Evolutionary conservation across 1,140 invertebrate genomes (phyloP), one percentile per base, ranked within the genome.

Genomic region (Zeugodacus cucurbitae): DNA sequence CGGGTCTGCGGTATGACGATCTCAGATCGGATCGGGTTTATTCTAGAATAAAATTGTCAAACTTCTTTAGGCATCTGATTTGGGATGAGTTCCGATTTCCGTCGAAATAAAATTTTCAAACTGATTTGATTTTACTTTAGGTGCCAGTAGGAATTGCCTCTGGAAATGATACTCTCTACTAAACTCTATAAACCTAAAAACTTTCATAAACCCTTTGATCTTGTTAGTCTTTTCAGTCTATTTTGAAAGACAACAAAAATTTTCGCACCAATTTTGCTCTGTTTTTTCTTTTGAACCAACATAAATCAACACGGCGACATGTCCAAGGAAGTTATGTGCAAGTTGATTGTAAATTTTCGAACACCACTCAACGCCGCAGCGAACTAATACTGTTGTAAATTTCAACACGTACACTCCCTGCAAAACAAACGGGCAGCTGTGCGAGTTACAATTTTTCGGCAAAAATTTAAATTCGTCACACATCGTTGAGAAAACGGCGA

Each of bases 381-480:
- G 26, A 67, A 78, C 14, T 41, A 78, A 82, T 41, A 74, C 67
- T 74, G 67, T 82, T 82, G 37, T 82, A 48, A 82, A 82, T 82
- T 82, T 82, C 41, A 44, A 26, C 74, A 82, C 74, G 74, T 82
- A 82, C 74, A 82, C 74, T 82, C 74, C 74, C 74, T 29, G 41
- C n/a, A 82, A 82, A 82, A 44, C 74, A 82, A 82, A 26, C 74
- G 74, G 74, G 41, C 74, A 82, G 74, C 74, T 82, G 74, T 44
- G 74, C 41, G 26, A 82, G 74, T 82, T 48, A 82, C 22, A 82
- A 82, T 26, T 48, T 82, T 82, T 82, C 44, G 41, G 41, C 74
- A 82, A 82, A 82, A 82, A 82, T 82, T 82, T 82, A 48, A 82
- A 82, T 82, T 82, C 74, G 74, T 82, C 74, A 82, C 74, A 82